phyloP scores from a whole-genome alignment of 1,140 invertebrate species.

The Bilobella aurantiaca region DNA sequence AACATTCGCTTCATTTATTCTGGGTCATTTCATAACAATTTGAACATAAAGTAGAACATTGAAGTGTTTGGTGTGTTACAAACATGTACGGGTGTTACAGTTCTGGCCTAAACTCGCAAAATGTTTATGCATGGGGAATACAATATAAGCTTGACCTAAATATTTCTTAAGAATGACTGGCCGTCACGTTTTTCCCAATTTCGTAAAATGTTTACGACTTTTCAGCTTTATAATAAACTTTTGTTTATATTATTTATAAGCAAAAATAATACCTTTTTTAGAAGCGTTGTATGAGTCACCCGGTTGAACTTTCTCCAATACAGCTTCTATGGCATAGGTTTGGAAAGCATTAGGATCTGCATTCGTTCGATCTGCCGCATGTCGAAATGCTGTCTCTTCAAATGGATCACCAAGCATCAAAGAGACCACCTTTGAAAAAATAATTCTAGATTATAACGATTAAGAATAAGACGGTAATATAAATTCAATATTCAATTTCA shows the following conservation, averaged over 20 bases:
- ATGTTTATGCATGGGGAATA: neutral
- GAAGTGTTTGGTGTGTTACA: too few species aligned
- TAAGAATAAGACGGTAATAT: too few species aligned
- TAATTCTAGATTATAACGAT: too few species aligned
- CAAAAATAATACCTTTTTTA: conserved; percentile 40
- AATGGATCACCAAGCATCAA: conserved; percentile 41
- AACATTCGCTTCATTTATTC: neutral
- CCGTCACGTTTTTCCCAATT: neutral
- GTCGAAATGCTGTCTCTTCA: conserved; percentile 42
- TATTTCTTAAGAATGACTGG: neutral
- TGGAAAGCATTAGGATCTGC: conserved; percentile 38
- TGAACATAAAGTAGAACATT: too few species aligned
- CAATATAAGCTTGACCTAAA: neutral
- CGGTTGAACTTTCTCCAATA: conserved; percentile 39
- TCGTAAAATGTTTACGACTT: too few species aligned
- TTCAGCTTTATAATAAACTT: too few species aligned
- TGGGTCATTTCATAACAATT: neutral
- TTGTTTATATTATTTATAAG: neutral
- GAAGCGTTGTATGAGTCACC: conserved; percentile 44
- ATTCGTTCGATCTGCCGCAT: conserved; percentile 43
- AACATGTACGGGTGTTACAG: neutral
- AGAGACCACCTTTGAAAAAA: conserved; percentile 46
- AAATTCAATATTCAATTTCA: too few species aligned
- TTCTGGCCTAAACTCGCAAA: neutral
- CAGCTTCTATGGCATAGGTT: conserved; percentile 36